Base-by-base conservation (phyloP, 2,113 vertebrate genomes). In the Tetrao urogallus region DNA sequence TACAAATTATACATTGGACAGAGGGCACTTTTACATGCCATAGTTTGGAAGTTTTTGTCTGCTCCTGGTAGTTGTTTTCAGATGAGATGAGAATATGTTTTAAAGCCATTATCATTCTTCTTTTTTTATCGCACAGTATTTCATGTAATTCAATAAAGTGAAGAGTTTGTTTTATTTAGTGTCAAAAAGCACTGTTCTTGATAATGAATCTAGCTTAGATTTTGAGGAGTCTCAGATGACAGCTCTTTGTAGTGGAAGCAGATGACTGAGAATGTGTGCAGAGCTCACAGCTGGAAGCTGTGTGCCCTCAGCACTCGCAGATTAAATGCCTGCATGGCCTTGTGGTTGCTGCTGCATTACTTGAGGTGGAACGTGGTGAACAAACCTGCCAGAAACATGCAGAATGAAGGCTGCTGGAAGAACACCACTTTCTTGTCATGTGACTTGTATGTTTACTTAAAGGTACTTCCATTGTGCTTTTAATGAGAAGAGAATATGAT, bases 121-220 rank as follows among this genome's bases (percentile, higher is more conserved):
- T 57, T 72, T 56, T 56, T 77, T 60, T 57, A 61, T 52, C 4
- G 17, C 78, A 28, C 32, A 80, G 34, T 56, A 80, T 60, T 94
- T 82, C 61, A 27, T 84, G 34, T 84, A 88, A 90, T 96, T 72
- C 70, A 92, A 86, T 93, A 89, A 94, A 93, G 19, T 34, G 27
- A 47, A 4, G 34, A 56, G 69, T 86, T 94, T 90, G 52, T 96
- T 95, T 94, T 89, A 92, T 92, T 95, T 96, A 89, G 88, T 84
- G 93, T 94, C 88, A 93, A 58, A 86, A 84, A 92, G 22, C 1
- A 4, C 40, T 90, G n/a, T 84, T 90, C 84, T 95, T 86, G 69
- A 84, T 92, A 93, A 89, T 84, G 8, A 93, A 88, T 92, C 66
- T 75, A 75, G 71, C 65, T 93, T 61, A 84, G 61, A 48, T 83